phyloP scores from a whole-genome alignment of 1,140 invertebrate genomes.

The Pemphigus obesinymphae region DNA sequence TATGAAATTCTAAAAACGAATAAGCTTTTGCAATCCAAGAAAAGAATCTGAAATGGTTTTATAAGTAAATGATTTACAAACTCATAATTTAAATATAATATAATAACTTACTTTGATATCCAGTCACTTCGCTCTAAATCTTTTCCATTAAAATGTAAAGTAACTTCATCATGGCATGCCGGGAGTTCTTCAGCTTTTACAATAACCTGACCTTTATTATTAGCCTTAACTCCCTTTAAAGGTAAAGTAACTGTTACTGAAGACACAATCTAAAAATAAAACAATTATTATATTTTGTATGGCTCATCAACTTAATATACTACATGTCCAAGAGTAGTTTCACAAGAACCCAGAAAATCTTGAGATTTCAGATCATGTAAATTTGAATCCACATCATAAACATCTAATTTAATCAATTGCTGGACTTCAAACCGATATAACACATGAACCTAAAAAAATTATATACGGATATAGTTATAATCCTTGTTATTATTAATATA shows the following conservation, averaged over 20 bases:
- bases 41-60: constrained; percentile 20
- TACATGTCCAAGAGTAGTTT: constrained; percentile 54
- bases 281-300: not conserved
- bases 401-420: constrained; percentile 53
- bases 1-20: constrained; percentile 56
- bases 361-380: constrained; percentile 53
- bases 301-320: not conserved
- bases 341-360: constrained; percentile 56
- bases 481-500: not conserved
- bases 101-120: constrained; percentile 51
- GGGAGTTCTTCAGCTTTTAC: constrained; percentile 57
- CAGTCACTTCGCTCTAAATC: constrained; percentile 53
- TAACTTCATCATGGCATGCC: constrained; percentile 55
- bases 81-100: not conserved
- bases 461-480: not conserved
- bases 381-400: constrained; percentile 57
- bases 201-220: constrained; percentile 50
- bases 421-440: constrained; percentile 54
- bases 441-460: constrained; percentile 48
- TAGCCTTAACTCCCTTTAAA: constrained; percentile 42
- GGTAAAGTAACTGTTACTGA: constrained; percentile 47
- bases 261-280: constrained; percentile 49
- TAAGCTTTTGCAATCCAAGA: constrained; percentile 49
- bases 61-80: not conserved
- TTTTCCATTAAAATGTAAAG: constrained; percentile 50